Evolutionary conservation across 2,888 invertebrate genomes (phyloP).

Genomic region (Abrostola triplasia): DNA sequence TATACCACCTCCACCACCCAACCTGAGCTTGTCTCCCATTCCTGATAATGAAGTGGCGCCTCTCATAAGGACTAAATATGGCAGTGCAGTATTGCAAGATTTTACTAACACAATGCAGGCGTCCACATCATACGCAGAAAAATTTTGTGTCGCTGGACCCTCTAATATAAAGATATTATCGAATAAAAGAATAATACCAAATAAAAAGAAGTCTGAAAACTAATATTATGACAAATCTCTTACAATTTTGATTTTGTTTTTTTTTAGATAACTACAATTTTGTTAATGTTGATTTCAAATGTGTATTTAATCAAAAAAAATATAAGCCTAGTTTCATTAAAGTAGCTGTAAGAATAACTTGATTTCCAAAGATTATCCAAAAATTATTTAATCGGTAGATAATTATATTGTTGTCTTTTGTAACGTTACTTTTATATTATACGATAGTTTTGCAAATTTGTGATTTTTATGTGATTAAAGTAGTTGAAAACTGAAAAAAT

Average conservation of each 20-base stretch:
- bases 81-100: constrained; percentile 5
- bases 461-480: constrained; percentile 5
- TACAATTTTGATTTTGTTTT: neutral
- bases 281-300: neutral
- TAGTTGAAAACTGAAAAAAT: neutral
- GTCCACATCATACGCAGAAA: constrained; percentile 1
- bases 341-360: neutral
- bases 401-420: constrained; percentile 1
- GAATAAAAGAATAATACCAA: constrained; percentile 5
- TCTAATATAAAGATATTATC: constrained; percentile 7
- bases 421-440: constrained; percentile 2
- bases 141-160: neutral
- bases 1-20: neutral
- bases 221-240: constrained; percentile 2
- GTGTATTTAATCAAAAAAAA: neutral
- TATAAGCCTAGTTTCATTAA: neutral
- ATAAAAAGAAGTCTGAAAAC: constrained; percentile 1
- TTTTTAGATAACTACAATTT: neutral
- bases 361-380: constrained; percentile 1
- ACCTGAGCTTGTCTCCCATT: constrained; percentile 1
- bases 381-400: neutral
- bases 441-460: neutral
- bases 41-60: constrained; percentile 5
- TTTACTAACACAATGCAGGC: constrained; percentile 9
- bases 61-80: constrained; percentile 1